Base-by-base conservation (phyloP, 2,113 vertebrate genomes). In the Telmatochromis bifrenatus region DNA sequence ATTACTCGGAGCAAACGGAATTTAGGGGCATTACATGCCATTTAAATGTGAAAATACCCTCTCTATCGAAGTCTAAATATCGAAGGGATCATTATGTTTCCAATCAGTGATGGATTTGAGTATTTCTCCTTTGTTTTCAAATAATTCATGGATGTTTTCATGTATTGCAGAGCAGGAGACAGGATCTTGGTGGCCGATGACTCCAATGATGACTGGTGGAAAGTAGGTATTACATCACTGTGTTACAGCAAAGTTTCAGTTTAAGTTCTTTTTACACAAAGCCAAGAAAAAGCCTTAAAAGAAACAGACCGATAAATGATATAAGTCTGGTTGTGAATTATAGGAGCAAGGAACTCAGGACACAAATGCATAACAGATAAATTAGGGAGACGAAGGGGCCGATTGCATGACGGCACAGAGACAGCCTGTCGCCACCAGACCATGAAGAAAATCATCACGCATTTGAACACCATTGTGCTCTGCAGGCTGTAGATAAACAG, bases 161-260 rank as follows among this genome's bases (percentile, higher is more conserved):
- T 58, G 17, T 35, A 49, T 82, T 96, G 28, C 90, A 99, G 99
- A 83, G 97, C 98, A 35, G 99, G 99, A 87, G 99, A 99, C 94
- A 97, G 97, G 93, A 97, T 99, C 89, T 96, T 98, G 60, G 92
- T 99, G 85, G 95, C 97, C 42, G 99, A 99, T 80, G 97, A 99
- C 89, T 98, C 99, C 65, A 98, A 97, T 81, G 98, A 99, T 85
- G 98, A 99, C 90, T 99, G 99, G 99, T 99, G 98, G 99, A 99
- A 99, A 97, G 99, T 99, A 88, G 9, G 93, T 81, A 39, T 35
- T 5, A 87, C 60, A 73, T 33, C 23, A 79, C 11, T n/a, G 42
- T 3, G 6, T 79, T 58, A 28, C 47, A 56, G 9, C 11, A 37
- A 21, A 79, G 12, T 14, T 49, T 75, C 21, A 19, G 39, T 42